Evolutionary conservation across 2,888 invertebrate species (phyloP).

Genomic region (Thelaira solivaga): DNA sequence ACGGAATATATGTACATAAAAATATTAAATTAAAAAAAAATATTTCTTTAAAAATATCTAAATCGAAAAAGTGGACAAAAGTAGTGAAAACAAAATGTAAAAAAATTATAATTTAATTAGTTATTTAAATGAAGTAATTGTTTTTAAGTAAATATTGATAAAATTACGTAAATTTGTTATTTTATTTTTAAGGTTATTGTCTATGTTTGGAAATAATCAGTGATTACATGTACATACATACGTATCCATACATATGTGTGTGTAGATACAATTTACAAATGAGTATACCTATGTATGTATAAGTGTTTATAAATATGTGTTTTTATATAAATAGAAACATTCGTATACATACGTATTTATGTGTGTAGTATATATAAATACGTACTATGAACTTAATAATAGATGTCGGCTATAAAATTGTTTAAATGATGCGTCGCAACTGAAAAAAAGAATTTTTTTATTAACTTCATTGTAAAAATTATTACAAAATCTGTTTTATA

Average conservation of each 20-base stretch:
- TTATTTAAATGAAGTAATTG: too few relatives aligned
- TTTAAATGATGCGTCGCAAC: conserved; percentile 41
- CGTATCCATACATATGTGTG: not conserved
- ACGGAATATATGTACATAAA: conserved; percentile 1
- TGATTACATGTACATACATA: not conserved
- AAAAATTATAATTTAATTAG: too few relatives aligned
- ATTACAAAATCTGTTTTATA: not conserved
- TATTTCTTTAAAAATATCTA: not conserved
- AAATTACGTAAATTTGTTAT: conserved; percentile 55
- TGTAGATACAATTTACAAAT: too few relatives aligned
- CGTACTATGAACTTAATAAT: conserved; percentile 3
- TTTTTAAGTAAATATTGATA: not conserved
- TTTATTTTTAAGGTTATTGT: conserved; percentile 36
- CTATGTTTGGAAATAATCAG: conserved; percentile 5
- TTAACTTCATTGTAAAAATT: conserved; percentile 16
- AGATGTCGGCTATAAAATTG: conserved; percentile 40
- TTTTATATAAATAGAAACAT: not conserved
- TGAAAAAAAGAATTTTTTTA: conserved; percentile 39
- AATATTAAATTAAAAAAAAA: not conserved
- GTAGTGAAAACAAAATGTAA: too few relatives aligned
- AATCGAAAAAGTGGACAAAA: not conserved
- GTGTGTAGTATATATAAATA: not conserved
- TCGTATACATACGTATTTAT: too few relatives aligned
- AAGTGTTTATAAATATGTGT: conserved; percentile 12
- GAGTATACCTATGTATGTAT: not conserved